Percentiles rank a stretch among this genome's conserved stretches.
phyloP scores from a whole-genome alignment of 1,140 invertebrate genomes.

The Trichonephila clavipes region DNA sequence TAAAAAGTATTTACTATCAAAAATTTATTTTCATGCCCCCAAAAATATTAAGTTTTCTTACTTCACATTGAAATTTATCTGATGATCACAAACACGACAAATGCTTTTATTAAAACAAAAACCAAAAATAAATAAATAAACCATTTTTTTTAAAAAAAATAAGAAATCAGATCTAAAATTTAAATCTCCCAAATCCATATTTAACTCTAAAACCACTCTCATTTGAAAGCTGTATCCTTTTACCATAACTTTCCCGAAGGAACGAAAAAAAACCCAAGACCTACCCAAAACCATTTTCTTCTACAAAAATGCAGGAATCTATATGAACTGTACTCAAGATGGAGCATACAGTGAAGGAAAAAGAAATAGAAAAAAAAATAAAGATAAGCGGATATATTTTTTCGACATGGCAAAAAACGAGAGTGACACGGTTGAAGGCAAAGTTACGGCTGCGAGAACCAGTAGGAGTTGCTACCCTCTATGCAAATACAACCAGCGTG shows the following conservation, averaged over 20 bases:
- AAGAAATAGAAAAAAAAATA: neutral
- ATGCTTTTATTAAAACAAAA: too few species aligned
- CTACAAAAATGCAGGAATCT: neutral
- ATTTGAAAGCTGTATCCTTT: neutral
- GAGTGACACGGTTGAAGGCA: neutral
- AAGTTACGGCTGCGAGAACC: neutral
- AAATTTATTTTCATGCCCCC: too few species aligned
- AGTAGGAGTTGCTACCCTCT: neutral
- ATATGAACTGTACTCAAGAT: neutral
- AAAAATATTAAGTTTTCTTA: too few species aligned
- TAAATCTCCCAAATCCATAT: too few species aligned
- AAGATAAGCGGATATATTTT: neutral
- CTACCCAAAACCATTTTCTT: neutral
- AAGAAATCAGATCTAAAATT: too few species aligned
- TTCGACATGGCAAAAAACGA: neutral
- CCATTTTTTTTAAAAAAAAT: too few species aligned
- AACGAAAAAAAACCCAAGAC: too few species aligned
- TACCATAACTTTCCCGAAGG: neutral
- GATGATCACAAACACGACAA: too few species aligned
- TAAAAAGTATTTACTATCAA: too few species aligned
- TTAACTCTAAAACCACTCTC: neutral
- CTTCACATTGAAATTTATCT: too few species aligned
- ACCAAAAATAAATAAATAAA: too few species aligned
- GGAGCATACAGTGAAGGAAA: neutral
- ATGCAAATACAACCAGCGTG: slow-evolving; percentile 44